Evolutionary conservation across 1,140 invertebrate species (phyloP).

Genomic region (Atta colombica): DNA sequence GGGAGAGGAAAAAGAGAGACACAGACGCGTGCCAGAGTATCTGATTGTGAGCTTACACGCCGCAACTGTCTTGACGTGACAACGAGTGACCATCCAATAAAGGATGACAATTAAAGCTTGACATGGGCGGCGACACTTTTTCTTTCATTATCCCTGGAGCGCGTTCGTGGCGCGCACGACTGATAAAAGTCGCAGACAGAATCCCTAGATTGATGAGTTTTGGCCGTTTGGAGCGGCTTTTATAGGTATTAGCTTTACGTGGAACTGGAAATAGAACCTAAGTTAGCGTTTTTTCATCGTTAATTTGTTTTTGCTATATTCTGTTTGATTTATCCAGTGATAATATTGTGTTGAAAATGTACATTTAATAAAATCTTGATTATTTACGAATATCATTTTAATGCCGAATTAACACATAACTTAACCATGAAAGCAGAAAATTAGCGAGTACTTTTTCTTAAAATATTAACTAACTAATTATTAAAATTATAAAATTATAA

Average conservation of each 20-base stretch:
- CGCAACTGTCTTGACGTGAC: slow-evolving; percentile 8
- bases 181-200: slow-evolving; percentile 30
- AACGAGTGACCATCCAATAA: slow-evolving; percentile 54
- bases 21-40: slow-evolving; percentile 35
- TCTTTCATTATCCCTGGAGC: slow-evolving; percentile 35
- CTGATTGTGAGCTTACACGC: slow-evolving; percentile 4
- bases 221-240: slow-evolving; percentile 23
- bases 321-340: not conserved
- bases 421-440: not conserved
- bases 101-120: slow-evolving; percentile 54
- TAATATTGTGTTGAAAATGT: not conserved
- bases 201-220: slow-evolving; percentile 46
- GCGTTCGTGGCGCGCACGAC: not conserved
- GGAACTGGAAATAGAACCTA: slow-evolving; percentile 10
- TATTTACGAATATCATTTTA: not conserved
- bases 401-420: not conserved
- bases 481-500: not conserved
- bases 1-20: not conserved
- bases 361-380: not conserved
- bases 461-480: no score
- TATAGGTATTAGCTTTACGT: slow-evolving; percentile 46
- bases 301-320: not conserved
- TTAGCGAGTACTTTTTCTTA: not conserved
- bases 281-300: not conserved
- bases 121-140: slow-evolving; percentile 48